phyloP scores from a whole-genome alignment of 2,797 vertebrate genomes.

The Lophius americanus region DNA sequence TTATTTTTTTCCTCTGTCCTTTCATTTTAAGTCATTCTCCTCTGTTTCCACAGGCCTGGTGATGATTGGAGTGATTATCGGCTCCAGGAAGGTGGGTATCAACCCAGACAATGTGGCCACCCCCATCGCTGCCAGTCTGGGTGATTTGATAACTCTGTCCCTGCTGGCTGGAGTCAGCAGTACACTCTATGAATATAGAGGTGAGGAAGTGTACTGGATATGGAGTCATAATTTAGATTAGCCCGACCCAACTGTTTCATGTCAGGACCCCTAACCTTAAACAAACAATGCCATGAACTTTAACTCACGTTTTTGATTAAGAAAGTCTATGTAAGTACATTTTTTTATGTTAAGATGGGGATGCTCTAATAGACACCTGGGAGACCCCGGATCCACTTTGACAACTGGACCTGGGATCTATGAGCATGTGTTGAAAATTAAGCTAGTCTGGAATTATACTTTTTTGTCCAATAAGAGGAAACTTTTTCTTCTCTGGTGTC shows the following conservation, averaged over 20 bases:
- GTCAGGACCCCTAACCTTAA: neutral
- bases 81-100: slow-evolving; percentile 90
- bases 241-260: neutral
- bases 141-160: slow-evolving; percentile 92
- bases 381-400: too few relatives aligned
- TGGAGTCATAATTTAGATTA: neutral
- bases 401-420: too few relatives aligned
- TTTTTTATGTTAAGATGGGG: too few relatives aligned
- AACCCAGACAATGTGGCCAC: slow-evolving; percentile 97
- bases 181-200: slow-evolving; percentile 85
- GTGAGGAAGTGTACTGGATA: slow-evolving; percentile 62
- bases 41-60: slow-evolving; percentile 72
- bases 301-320: too few relatives aligned
- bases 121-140: slow-evolving; percentile 94
- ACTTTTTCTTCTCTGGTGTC: too few relatives aligned
- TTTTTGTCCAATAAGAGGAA: neutral
- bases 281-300: too few relatives aligned
- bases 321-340: too few relatives aligned
- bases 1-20: neutral
- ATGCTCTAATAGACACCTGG: too few relatives aligned
- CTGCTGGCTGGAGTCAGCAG: slow-evolving; percentile 91
- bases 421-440: too few relatives aligned
- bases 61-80: slow-evolving; percentile 91
- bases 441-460: neutral
- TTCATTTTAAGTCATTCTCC: neutral